A percentile compares a stretch with the other conserved stretches of the same genome.
Evolutionary conservation across 2,113 vertebrate species (phyloP).

Genomic region (Gadus macrocephalus): DNA sequence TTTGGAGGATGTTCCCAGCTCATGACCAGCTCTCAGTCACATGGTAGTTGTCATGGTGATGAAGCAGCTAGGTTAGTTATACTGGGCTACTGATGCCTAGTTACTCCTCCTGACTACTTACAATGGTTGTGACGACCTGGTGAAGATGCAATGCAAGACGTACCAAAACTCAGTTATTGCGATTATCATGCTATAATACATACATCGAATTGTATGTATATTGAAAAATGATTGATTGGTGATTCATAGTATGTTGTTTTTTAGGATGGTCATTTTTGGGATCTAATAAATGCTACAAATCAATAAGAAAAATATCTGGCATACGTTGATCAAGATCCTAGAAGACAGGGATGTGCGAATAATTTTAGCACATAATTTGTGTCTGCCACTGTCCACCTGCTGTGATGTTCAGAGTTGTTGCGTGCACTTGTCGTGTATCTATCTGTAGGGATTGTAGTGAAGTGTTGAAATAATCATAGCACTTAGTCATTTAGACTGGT

Average conservation of each 20-base stretch:
- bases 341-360: neutral
- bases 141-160: neutral
- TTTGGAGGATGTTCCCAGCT: constrained; percentile 48
- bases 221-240: no score
- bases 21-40: constrained; percentile 48
- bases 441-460: constrained; percentile 1
- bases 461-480: neutral
- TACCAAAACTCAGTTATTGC: no score
- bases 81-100: constrained; percentile 32
- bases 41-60: constrained; percentile 59
- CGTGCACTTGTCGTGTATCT: neutral
- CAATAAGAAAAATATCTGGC: neutral
- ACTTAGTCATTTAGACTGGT: neutral
- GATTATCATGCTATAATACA: no score
- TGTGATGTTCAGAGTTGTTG: neutral
- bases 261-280: no score
- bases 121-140: neutral
- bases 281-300: no score
- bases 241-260: no score
- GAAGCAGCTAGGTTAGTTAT: constrained; percentile 50
- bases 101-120: constrained; percentile 12
- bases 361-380: neutral
- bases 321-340: neutral
- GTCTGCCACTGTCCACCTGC: neutral
- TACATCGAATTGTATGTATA: no score